phyloP scores from a whole-genome alignment of 2,797 vertebrate species.

The Pterois miles region DNA sequence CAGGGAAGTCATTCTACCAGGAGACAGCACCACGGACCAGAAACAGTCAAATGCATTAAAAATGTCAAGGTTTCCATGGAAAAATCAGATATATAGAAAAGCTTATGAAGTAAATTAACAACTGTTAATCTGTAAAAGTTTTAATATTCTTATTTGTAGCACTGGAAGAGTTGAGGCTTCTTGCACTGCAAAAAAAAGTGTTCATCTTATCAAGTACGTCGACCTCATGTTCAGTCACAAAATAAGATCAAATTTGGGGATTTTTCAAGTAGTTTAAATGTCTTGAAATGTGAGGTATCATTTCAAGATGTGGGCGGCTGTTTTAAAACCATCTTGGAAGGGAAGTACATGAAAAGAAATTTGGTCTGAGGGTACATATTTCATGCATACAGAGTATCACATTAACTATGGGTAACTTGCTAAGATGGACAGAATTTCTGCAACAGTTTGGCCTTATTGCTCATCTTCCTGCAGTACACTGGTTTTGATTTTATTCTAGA shows the following conservation, averaged over 20 bases:
- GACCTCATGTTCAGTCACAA: background rate
- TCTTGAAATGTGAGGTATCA: background rate
- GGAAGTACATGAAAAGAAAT: background rate
- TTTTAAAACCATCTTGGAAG: conserved; percentile 1
- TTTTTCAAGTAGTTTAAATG: background rate
- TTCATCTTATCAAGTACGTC: conserved; percentile 54
- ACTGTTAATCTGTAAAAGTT: background rate
- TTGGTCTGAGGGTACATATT: background rate
- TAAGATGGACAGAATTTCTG: conserved; percentile 48
- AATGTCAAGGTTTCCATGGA: conserved; percentile 38
- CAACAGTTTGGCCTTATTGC: conserved; percentile 37
- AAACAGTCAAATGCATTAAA: conserved; percentile 12
- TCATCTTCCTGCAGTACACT: background rate
- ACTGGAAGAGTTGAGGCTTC: conserved; percentile 12
- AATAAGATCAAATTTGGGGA: background rate
- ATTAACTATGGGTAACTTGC: conserved; percentile 28
- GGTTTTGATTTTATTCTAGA: background rate
- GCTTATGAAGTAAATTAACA: background rate
- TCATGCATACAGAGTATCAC: background rate
- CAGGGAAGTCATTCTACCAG: background rate
- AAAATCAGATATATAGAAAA: background rate
- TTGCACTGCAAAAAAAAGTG: conserved; percentile 42
- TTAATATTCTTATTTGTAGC: background rate
- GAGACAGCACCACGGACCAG: background rate
- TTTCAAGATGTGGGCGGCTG: background rate